Conservation (phyloP, 37 sponge, comb jelly and placozoan species). For the Geodia barretti region DNA sequence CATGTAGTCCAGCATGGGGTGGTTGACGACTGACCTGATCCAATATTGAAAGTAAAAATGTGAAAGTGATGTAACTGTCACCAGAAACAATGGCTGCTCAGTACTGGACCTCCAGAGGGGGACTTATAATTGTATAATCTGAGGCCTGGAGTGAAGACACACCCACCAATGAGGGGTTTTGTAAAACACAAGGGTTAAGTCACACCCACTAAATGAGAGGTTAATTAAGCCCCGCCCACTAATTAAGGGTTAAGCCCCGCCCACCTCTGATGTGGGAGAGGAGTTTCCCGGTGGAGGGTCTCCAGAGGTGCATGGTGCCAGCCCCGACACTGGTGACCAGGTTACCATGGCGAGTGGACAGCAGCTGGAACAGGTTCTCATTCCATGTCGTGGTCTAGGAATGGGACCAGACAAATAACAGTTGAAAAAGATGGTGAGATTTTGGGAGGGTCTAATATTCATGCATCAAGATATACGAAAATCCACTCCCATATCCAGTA, state of each 20-base stretch:
- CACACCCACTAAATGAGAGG: no score
- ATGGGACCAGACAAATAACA: background rate
- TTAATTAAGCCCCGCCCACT: background rate
- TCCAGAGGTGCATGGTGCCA: slow-evolving; percentile 65
- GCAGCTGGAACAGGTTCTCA: slow-evolving; percentile 41
- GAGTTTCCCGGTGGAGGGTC: slow-evolving; percentile 38
- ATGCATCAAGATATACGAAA: background rate
- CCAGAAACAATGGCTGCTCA: no score
- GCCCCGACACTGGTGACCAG: slow-evolving; percentile 51
- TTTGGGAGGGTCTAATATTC: background rate
- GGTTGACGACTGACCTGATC: slow-evolving; percentile 30
- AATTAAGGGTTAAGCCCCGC: background rate
- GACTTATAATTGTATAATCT: no score
- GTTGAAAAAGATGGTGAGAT: background rate
- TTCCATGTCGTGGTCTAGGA: slow-evolving; percentile 42
- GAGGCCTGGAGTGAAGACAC: no score
- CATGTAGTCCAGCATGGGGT: slow-evolving; percentile 58
- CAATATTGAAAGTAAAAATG: background rate
- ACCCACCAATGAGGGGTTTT: background rate
- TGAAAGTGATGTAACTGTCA: no score
- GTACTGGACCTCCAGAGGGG: no score
- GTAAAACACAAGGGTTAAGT: background rate
- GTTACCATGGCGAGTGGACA: slow-evolving; percentile 61
- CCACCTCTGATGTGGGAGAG: slow-evolving; percentile 54
- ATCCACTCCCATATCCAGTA: background rate